Base-by-base conservation (phyloP, 1,140 invertebrate genomes). In the Cheumatopsyche charites region DNA sequence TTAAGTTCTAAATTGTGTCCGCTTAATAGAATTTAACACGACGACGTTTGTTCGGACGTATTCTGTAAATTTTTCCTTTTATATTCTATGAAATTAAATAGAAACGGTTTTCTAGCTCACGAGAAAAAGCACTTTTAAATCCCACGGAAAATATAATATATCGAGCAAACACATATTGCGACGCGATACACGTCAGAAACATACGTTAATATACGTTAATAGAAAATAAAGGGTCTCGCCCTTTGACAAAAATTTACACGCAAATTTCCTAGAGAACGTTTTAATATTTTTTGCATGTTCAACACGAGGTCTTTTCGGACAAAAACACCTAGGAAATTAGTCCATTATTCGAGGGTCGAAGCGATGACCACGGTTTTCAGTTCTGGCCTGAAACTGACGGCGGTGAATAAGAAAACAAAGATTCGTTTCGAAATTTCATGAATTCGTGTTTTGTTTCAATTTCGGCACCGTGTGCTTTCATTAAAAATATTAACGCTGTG, bases 191-290 rank as follows among this genome's bases (percentile, higher is more conserved):
- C 19, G 47, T 52, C 47, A 52, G 19, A 52, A 52, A 17, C 47
- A 52, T 7, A 15, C 19, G 47, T 52, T 52, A n/a, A 17, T 52
- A 36, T 9, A 36, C 47, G 47, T 7, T 17, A 6, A 52, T 17
- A 52, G 1, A 52, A 15, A 17, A 17, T 15, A 9, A 52, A 12
- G 43, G 47, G 19, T 15, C n/a, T 17, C 19, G 19, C 47, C 47
- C 12, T 58, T 58, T 58, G 19, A 58, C 55, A 58, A 58, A 36
- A 58, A 58, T 58, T 25, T 25, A 23, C 55, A 58, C 19, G 55
- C n/a, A 58, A 5, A 58, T 9, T 36, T 36, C n/a, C n/a, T n/a
- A n/a, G n/a, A n/a, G 29, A 4, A 9, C 29, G 3, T 3, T 36
- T 36, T 36, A 36, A 36, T 36, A 4, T 36, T 36, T 36, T 36